Conservation (phyloP, 2,888 invertebrate genomes). For the Pterostichus niger region DNA sequence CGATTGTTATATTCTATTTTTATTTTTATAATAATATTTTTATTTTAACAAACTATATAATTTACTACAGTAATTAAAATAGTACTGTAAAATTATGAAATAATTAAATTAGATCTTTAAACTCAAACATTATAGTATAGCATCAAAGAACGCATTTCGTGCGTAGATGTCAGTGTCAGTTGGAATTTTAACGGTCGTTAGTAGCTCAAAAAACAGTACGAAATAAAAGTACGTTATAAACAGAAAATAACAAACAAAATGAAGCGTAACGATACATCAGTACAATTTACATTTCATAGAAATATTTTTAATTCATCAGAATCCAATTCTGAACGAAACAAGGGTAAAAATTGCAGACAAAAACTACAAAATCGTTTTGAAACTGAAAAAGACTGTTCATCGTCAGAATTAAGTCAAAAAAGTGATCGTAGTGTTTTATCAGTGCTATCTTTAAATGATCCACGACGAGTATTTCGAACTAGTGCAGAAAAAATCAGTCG, state of each 20-base stretch:
- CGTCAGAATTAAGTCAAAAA: slow-evolving; percentile 64
- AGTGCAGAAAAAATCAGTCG: slow-evolving; percentile 84
- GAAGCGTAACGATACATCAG: slow-evolving; percentile 70
- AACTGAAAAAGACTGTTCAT: slow-evolving; percentile 66
- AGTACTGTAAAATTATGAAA: not conserved
- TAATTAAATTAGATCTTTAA: not conserved
- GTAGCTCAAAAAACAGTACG: slow-evolving; percentile 15
- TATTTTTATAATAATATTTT: not conserved
- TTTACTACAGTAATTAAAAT: not conserved
- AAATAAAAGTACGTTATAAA: slow-evolving; percentile 33
- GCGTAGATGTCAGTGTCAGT: slow-evolving; percentile 44
- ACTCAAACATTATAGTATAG: not conserved
- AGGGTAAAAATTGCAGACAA: slow-evolving; percentile 72
- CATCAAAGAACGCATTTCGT: not conserved
- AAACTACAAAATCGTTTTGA: slow-evolving; percentile 74
- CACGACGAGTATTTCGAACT: slow-evolving; percentile 82
- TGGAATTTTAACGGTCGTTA: slow-evolving; percentile 58
- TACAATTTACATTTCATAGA: slow-evolving; percentile 73
- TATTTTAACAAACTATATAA: not conserved
- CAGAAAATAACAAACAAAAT: slow-evolving; percentile 58
- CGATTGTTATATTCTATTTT: too few species aligned
- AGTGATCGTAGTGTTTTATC: slow-evolving; percentile 74
- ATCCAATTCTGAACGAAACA: slow-evolving; percentile 53
- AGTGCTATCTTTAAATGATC: slow-evolving; percentile 80
- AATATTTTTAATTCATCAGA: slow-evolving; percentile 68